phyloP scores from a whole-genome alignment of 1,140 invertebrate genomes.

The Plodia interpunctella region DNA sequence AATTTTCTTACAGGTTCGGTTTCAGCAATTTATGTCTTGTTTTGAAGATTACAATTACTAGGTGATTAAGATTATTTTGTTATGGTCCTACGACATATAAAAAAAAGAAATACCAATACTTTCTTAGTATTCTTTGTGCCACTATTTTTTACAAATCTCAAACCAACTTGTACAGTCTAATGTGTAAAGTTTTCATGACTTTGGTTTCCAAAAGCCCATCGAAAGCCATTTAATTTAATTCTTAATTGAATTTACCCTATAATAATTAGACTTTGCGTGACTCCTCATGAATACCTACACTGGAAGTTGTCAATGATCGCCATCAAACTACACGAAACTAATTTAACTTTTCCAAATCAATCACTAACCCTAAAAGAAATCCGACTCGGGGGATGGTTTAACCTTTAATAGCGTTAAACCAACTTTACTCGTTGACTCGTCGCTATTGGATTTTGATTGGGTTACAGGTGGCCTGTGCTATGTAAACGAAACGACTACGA shows the following conservation, averaged over 20 bases:
- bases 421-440: neutral
- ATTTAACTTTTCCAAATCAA: constrained; percentile 11
- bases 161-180: too few relatives aligned
- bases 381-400: neutral
- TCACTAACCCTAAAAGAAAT: constrained; percentile 4
- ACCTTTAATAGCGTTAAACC: constrained; percentile 1
- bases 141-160: too few relatives aligned
- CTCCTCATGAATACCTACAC: neutral
- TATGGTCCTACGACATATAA: neutral
- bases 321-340: constrained; percentile 7
- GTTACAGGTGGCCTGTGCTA: too few relatives aligned
- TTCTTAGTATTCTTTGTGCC: too few relatives aligned
- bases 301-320: neutral
- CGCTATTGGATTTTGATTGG: neutral
- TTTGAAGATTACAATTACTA: neutral
- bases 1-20: constrained; percentile 4
- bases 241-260: too few relatives aligned
- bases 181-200: too few relatives aligned
- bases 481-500: too few relatives aligned
- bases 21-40: neutral
- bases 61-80: neutral
- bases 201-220: too few relatives aligned
- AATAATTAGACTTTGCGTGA: neutral
- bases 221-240: too few relatives aligned
- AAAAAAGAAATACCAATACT: too few relatives aligned